Percentiles rank a stretch among this genome's conserved stretches.
These are phyloP conservation scores for Mastomys natalensis DNA, from an alignment of 2,113 vertebrate genomes.

Conservation along the genomic window DNA sequence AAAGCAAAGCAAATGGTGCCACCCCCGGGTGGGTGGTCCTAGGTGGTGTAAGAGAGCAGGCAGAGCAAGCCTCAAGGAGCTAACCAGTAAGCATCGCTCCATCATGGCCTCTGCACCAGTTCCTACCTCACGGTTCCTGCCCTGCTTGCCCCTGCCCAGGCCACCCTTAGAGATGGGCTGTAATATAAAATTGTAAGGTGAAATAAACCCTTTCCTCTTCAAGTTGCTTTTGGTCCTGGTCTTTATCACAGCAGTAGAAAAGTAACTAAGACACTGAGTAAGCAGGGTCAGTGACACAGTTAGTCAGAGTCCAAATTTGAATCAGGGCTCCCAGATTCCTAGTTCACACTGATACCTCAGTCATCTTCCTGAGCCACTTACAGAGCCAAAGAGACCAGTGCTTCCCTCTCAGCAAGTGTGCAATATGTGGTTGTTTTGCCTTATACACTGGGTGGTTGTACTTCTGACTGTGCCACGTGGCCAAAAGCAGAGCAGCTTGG, in stretches of 20 bases:
- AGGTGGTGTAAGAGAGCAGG: neutral
- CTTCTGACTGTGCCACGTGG: neutral
- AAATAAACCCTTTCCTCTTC: neutral
- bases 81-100: neutral
- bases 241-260: neutral
- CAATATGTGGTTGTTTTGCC: neutral
- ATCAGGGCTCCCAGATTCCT: neutral
- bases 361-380: neutral
- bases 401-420: neutral
- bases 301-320: neutral
- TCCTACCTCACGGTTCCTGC: neutral
- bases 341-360: neutral
- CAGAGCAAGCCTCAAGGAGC: neutral
- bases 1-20: neutral
- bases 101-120: neutral
- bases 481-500: neutral
- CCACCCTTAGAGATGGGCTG: neutral
- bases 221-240: neutral
- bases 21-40: neutral
- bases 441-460: neutral
- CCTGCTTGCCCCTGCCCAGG: neutral
- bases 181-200: neutral
- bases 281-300: neutral
- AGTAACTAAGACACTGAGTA: neutral
- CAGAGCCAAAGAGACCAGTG: neutral